Evolutionary conservation across 2,797 vertebrate genomes (phyloP).

Genomic region (Bufotes viridis): DNA sequence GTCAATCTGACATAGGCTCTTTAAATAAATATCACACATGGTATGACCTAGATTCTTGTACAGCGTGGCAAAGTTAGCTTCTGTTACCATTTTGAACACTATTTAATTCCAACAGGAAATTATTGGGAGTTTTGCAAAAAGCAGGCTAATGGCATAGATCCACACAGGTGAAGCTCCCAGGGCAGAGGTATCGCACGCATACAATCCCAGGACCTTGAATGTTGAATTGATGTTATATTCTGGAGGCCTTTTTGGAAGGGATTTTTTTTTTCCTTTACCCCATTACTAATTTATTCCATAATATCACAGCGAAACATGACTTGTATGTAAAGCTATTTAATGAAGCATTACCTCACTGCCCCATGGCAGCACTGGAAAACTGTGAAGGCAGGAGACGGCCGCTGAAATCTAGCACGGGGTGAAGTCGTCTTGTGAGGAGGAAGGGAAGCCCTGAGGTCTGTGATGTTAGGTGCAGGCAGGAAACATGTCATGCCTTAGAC

Average conservation of each 20-base stretch:
- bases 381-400: background rate
- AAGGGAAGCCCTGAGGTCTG: background rate
- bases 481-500: background rate
- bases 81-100: conserved; percentile 39
- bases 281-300: background rate
- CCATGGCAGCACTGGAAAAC: background rate
- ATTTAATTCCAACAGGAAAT: conserved; percentile 43
- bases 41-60: background rate
- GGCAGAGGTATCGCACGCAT: background rate
- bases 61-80: conserved; percentile 9
- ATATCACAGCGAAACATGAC: background rate
- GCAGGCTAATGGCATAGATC: background rate
- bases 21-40: background rate
- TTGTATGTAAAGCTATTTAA: conserved; percentile 9
- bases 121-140: background rate
- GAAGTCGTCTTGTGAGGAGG: background rate
- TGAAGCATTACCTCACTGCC: conserved; percentile 15
- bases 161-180: background rate
- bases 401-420: background rate
- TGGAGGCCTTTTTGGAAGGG: background rate
- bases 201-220: no score
- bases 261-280: background rate
- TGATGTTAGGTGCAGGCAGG: background rate
- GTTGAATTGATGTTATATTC: background rate
- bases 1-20: no score